phyloP scores from a whole-genome alignment of 2,888 invertebrate species.

The Cephus nigrinus region DNA sequence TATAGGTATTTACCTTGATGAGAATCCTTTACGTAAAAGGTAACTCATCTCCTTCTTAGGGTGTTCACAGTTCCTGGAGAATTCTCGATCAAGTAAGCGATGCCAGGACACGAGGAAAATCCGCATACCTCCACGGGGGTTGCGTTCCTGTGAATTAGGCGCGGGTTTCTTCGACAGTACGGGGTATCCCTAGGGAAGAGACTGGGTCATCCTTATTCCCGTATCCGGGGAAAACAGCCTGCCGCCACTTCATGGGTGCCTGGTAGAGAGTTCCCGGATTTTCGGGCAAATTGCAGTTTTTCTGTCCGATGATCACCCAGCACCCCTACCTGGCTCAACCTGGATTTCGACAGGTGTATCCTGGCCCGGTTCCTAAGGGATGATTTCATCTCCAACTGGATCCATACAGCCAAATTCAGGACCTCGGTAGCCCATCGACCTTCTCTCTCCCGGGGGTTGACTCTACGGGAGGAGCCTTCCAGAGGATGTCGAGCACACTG shows the following conservation, averaged over 20 bases:
- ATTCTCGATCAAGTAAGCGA: not conserved
- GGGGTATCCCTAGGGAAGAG: conserved; percentile 3
- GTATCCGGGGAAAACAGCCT: conserved; percentile 17
- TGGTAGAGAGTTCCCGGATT: conserved; percentile 56
- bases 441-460: not conserved
- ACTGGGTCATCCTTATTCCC: not conserved
- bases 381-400: not conserved
- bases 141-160: conserved; percentile 57
- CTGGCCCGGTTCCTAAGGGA: not conserved
- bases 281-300: conserved; percentile 60
- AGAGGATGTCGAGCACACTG: not conserved
- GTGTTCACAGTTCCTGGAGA: not conserved
- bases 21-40: not conserved
- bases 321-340: conserved; percentile 19
- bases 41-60: not conserved
- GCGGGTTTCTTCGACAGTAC: conserved; percentile 47
- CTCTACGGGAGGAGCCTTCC: not conserved
- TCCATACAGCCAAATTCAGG: not conserved
- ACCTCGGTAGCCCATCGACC: not conserved
- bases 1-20: not conserved
- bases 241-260: conserved; percentile 43
- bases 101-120: not conserved
- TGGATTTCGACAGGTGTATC: conserved; percentile 30
- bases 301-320: conserved; percentile 29
- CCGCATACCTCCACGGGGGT: conserved; percentile 36